Percentiles rank a stretch among this genome's conserved stretches.
phyloP scores from a whole-genome alignment of 2,113 vertebrate genomes.

The Opisthocomus hoazin region DNA sequence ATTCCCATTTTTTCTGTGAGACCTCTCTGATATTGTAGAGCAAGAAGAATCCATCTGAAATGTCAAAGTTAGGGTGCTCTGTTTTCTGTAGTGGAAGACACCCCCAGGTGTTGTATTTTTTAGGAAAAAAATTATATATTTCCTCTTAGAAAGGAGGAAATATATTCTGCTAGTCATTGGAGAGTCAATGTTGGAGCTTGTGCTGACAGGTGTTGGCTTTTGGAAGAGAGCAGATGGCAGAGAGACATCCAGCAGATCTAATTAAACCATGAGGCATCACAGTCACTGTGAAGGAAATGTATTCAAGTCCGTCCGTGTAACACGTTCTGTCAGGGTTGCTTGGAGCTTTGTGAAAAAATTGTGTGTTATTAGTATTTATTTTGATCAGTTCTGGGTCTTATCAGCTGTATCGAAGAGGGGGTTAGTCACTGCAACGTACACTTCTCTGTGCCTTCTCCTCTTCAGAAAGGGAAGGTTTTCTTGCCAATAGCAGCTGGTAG shows the following conservation, averaged over 20 bases:
- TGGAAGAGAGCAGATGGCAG: conserved; percentile 34
- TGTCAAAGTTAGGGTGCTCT: not conserved
- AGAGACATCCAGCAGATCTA: conserved; percentile 30
- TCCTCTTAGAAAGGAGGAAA: not conserved
- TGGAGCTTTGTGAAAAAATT: not conserved
- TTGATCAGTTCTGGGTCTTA: not conserved
- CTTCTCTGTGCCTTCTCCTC: not conserved
- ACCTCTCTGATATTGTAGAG: not conserved
- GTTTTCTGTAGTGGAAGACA: not conserved
- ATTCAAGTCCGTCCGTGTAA: not conserved
- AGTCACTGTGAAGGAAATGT: not conserved
- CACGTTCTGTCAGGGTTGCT: not conserved
- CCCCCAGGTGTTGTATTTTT: not conserved
- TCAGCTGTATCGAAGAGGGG: not conserved
- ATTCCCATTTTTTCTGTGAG: not conserved
- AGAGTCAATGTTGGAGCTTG: not conserved
- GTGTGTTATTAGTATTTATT: not conserved
- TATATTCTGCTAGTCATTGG: not conserved
- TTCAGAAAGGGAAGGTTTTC: not conserved
- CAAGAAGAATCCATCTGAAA: not conserved
- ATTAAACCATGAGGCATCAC: conserved; percentile 5
- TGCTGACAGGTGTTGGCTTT: conserved; percentile 22
- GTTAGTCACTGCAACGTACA: accelerated
- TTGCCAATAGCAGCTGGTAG: not conserved
- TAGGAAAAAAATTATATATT: not conserved